A percentile compares a stretch with the other conserved stretches of the same genome.
phyloP scores from a whole-genome alignment of 2,113 vertebrate species.

The Prinia subflava region DNA sequence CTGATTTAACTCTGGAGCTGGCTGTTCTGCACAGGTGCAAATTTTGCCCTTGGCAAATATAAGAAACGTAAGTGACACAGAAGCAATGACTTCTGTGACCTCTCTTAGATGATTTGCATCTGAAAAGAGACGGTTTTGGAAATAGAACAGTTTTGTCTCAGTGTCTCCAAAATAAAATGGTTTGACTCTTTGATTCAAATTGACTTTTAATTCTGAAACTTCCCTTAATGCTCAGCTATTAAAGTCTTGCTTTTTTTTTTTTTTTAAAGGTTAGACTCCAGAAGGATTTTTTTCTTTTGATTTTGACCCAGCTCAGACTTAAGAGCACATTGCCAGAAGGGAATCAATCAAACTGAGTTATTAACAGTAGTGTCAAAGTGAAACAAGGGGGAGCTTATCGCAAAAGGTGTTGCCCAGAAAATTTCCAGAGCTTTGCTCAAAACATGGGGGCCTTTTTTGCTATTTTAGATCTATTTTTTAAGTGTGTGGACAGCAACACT shows the following conservation, averaged over 20 bases:
- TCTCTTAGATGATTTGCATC: slow-evolving; percentile 38
- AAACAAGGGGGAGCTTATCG: neutral
- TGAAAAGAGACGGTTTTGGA: slow-evolving; percentile 4
- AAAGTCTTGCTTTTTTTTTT: neutral
- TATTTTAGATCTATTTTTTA: neutral
- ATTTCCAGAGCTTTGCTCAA: slow-evolving; percentile 31
- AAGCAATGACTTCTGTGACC: neutral
- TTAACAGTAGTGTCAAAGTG: slow-evolving; percentile 8
- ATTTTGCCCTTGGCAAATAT: slow-evolving; percentile 29
- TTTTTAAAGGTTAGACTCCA: neutral
- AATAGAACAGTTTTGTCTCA: slow-evolving; percentile 6
- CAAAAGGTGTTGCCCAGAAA: slow-evolving; percentile 1
- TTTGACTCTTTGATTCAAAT: slow-evolving; percentile 37
- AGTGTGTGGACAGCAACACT: neutral
- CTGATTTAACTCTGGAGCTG: slow-evolving; percentile 23
- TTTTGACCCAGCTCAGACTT: slow-evolving; percentile 8
- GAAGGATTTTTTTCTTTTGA: neutral
- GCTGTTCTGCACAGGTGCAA: slow-evolving; percentile 48
- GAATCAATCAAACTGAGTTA: slow-evolving; percentile 18
- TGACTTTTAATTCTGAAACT: slow-evolving; percentile 30
- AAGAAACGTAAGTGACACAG: neutral
- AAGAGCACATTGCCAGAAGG: slow-evolving; percentile 10
- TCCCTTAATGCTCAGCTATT: neutral
- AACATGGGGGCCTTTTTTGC: neutral
- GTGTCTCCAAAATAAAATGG: neutral